phyloP scores from a whole-genome alignment of 1,140 invertebrate species.

The Drosophila sturtevanti region DNA sequence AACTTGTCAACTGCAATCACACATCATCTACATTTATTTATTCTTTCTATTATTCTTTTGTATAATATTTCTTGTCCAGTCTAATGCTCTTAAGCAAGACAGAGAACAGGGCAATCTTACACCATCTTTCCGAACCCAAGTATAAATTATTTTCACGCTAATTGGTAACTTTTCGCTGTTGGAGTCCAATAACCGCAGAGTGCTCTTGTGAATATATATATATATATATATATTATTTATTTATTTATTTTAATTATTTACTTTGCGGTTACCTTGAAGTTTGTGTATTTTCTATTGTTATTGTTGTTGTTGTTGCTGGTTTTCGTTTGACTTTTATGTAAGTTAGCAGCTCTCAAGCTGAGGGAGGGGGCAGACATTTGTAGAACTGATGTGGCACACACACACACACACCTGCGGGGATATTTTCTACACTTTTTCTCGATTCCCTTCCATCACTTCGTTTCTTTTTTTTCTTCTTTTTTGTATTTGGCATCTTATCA shows the following conservation, averaged over 20 bases:
- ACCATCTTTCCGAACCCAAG: background rate
- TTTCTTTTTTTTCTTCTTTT: slow-evolving; percentile 17
- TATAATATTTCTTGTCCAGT: background rate
- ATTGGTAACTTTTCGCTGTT: slow-evolving; percentile 38
- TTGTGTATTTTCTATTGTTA: background rate
- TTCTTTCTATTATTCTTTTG: background rate
- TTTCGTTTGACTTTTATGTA: background rate
- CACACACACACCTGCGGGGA: slow-evolving; percentile 66
- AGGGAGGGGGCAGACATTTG: background rate
- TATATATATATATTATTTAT: background rate
- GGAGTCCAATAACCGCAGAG: slow-evolving; percentile 8
- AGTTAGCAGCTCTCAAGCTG: background rate
- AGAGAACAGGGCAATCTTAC: background rate
- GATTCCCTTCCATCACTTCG: slow-evolving; percentile 41
- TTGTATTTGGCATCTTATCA: slow-evolving; percentile 53
- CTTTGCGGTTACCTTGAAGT: slow-evolving; percentile 32
- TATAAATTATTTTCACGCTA: slow-evolving; percentile 19
- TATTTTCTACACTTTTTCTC: slow-evolving; percentile 67
- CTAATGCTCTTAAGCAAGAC: background rate
- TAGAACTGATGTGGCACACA: slow-evolving; percentile 35
- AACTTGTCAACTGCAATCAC: too few species aligned
- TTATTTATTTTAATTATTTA: slow-evolving; percentile 47
- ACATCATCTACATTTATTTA: too few species aligned
- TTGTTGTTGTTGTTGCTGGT: background rate
- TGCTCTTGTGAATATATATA: slow-evolving; percentile 9